phyloP scores from a whole-genome alignment of 1,140 invertebrate species.

The Centruroides sculpturatus region DNA sequence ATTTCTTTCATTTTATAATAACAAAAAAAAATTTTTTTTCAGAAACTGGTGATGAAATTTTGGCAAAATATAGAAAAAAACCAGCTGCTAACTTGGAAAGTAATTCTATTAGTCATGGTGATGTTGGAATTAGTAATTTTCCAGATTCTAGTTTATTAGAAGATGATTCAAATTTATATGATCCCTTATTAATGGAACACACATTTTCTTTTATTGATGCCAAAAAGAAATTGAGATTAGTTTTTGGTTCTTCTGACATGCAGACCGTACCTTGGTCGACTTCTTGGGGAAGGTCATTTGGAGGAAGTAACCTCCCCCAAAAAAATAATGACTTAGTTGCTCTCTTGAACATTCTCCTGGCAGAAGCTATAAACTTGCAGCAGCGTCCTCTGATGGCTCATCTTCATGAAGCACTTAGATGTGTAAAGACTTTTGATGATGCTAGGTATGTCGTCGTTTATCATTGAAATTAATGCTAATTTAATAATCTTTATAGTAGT shows the following conservation, averaged over 20 bases:
- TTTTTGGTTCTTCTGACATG: conserved; percentile 69
- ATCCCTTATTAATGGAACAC: conserved; percentile 44
- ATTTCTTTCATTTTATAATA: too few species aligned
- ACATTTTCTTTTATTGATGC: conserved; percentile 59
- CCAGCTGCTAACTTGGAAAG: background rate
- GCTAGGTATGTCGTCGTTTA: conserved; percentile 34
- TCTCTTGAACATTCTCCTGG: conserved; percentile 43
- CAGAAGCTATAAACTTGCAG: conserved; percentile 73
- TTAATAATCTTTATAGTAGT: too few species aligned
- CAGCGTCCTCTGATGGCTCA: conserved; percentile 67
- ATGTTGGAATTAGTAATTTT: conserved; percentile 5
- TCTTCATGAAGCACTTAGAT: conserved; percentile 71
- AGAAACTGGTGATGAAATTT: conserved; percentile 80
- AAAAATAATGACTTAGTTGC: conserved; percentile 20
- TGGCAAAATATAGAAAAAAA: conserved; percentile 85
- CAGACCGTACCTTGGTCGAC: conserved; percentile 18
- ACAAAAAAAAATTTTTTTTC: conserved; percentile 2
- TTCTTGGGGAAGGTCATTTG: conserved; percentile 5
- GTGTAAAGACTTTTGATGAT: conserved; percentile 55
- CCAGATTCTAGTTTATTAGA: conserved; percentile 22
- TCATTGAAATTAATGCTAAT: too few species aligned
- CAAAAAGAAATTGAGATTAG: conserved; percentile 80
- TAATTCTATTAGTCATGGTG: background rate
- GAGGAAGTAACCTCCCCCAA: conserved; percentile 9
- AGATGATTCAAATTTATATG: conserved; percentile 42